Evolutionary conservation across 2,797 vertebrate genomes (phyloP).

Genomic region (Borostomias antarcticus): DNA sequence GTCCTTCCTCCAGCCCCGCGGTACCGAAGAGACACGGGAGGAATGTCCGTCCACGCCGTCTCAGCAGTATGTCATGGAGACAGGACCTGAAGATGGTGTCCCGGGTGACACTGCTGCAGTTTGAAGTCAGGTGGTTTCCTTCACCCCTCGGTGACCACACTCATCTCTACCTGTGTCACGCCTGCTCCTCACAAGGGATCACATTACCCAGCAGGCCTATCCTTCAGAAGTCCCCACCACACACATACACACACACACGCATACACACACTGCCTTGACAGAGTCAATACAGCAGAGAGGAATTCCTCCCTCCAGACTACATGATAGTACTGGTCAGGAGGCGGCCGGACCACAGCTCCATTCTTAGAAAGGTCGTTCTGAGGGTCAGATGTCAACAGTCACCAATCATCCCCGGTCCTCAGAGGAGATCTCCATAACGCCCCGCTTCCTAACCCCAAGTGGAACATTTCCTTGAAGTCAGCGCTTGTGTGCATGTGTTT

Average conservation of each 20-base stretch:
- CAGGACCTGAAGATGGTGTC: not conserved
- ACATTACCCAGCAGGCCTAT: conserved; percentile 45
- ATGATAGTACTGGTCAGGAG: not conserved
- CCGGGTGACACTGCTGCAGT: conserved; percentile 1
- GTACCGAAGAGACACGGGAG: conserved; percentile 18
- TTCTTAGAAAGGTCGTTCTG: conserved; percentile 12
- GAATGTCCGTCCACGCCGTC: conserved; percentile 14
- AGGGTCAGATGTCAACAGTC: conserved; percentile 46
- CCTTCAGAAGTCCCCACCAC: conserved; percentile 33
- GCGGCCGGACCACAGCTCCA: conserved; percentile 26
- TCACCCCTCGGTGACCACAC: conserved; percentile 24
- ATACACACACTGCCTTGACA: conserved; percentile 1
- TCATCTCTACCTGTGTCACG: conserved; percentile 17
- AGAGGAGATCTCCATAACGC: conserved; percentile 41
- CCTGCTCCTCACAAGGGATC: conserved; percentile 34
- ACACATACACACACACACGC: not conserved
- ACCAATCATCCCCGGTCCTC: conserved; percentile 42
- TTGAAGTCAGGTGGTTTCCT: conserved; percentile 27
- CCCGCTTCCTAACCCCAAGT: conserved; percentile 41
- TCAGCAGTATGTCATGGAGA: conserved; percentile 17
- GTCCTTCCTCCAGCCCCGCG: not conserved
- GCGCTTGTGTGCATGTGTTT: not conserved
- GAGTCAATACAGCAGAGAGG: conserved; percentile 29
- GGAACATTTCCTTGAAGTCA: conserved; percentile 23
- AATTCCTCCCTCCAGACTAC: conserved; percentile 31